A percentile compares a stretch with the other conserved stretches of the same genome.
These are phyloP conservation scores for Agonum fuliginosum DNA, from an alignment of 2,888 invertebrate genomes.

Conservation along the genomic window DNA sequence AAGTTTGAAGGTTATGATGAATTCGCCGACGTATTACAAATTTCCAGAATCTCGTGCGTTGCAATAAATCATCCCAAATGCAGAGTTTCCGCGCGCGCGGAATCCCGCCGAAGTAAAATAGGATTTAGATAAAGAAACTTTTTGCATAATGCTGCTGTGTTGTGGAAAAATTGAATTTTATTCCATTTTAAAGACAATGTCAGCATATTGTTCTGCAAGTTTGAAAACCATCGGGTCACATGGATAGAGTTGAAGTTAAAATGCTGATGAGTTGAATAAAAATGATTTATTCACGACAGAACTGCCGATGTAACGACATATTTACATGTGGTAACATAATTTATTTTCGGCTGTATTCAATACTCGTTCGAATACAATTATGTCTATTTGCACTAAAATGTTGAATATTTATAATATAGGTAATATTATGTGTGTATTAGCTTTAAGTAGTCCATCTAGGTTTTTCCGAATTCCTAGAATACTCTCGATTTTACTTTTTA, in stretches of 20 bases:
- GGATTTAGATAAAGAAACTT: conserved; percentile 39
- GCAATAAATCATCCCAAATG: conserved; percentile 33
- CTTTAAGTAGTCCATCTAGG: no score
- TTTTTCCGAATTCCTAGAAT: no score
- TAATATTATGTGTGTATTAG: neutral
- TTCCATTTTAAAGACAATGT: conserved; percentile 29
- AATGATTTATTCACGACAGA: conserved; percentile 35
- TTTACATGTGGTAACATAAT: conserved; percentile 37
- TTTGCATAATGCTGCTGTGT: conserved; percentile 30
- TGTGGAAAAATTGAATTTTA: conserved; percentile 34
- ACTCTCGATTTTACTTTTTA: no score
- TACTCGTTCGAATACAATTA: conserved; percentile 2
- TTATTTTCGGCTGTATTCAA: neutral
- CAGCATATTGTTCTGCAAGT: conserved; percentile 45
- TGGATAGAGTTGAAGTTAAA: conserved; percentile 25
- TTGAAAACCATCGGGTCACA: conserved; percentile 3
- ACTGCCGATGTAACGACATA: conserved; percentile 15
- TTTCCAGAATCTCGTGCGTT: conserved; percentile 18
- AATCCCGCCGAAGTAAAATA: conserved; percentile 3
- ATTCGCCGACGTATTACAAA: conserved; percentile 22
- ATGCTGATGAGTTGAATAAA: conserved; percentile 38
- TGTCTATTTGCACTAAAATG: neutral
- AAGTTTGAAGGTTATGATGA: conserved; percentile 26
- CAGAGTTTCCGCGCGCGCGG: neutral
- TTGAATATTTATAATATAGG: neutral